phyloP scores from a whole-genome alignment of 2,888 invertebrate species.

The Belgica antarctica region DNA sequence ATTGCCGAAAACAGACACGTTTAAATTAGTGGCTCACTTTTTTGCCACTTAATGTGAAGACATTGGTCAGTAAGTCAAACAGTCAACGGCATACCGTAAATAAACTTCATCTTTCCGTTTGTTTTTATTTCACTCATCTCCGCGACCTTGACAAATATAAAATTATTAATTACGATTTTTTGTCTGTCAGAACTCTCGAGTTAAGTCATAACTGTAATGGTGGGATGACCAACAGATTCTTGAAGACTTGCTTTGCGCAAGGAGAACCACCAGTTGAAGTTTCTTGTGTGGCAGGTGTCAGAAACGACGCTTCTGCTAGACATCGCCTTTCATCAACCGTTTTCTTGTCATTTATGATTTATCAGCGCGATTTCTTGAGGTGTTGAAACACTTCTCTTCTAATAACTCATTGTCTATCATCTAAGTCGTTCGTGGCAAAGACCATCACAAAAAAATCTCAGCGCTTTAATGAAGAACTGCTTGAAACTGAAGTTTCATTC shows the following conservation, averaged over 20 bases:
- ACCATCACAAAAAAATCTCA: too few species aligned
- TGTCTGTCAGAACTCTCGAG: background rate
- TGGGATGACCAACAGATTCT: too few species aligned
- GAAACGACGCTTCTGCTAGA: background rate
- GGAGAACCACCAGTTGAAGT: too few species aligned
- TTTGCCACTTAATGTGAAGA: background rate
- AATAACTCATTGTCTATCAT: too few species aligned
- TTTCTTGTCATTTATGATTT: too few species aligned
- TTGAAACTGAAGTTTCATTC: too few species aligned
- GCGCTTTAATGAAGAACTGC: too few species aligned
- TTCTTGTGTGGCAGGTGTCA: background rate
- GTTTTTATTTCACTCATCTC: background rate
- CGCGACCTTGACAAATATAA: background rate
- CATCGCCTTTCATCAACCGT: background rate
- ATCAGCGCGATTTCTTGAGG: too few species aligned
- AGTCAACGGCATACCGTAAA: background rate
- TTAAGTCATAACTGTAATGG: background rate
- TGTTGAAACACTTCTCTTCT: too few species aligned
- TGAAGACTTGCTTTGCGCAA: too few species aligned
- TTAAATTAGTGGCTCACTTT: conserved; percentile 1
- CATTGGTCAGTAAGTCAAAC: conserved; percentile 7
- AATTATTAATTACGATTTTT: conserved; percentile 5
- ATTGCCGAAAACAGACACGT: conserved; percentile 18
- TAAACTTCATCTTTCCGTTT: background rate
- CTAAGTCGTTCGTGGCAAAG: too few species aligned